Evolutionary conservation across 2,797 vertebrate species (phyloP), one percentile per base, ranked within the genome.

Genomic region (Thunnus albacares): DNA sequence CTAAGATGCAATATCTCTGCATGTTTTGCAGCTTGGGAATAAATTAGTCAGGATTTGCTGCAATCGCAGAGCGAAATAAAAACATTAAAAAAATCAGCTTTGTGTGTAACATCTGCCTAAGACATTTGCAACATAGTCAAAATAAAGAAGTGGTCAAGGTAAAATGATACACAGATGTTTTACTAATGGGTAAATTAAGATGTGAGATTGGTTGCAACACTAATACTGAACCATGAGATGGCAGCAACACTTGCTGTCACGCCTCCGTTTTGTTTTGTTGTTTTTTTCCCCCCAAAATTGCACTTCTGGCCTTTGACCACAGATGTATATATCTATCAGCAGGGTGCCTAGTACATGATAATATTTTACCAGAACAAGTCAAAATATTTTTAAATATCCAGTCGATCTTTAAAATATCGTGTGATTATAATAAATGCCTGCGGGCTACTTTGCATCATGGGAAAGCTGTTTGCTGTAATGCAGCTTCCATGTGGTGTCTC

Each of bases 171-270:
- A 28, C 55, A 17, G 55, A 4, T 20, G 56, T 58, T 30, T 33
- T 58, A 58, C 22, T 0, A 18, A 53, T 10, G 12, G 15, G 35
- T 33, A n/a, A 84, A 77, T 22, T 33, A 53, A 49, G 47, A 43
- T 2, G 47, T 75, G 22, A 53, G 49, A 60, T 51, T 92, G 38
- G 60, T 52, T 93, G 92, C 78, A 92, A 80, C 84, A 80, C 43
- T 55, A 26, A 79, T 3, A 18, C 13, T 67, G 30, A 85, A 64
- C 93, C 93, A 93, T 86, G 49, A 92, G 93, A 87, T 92, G 93
- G 93, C 93, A 91, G 91, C 88, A 94, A 71, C 69, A 72, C 67
- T 79, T 71, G 8, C 49, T 61, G n/a, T 66, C 79, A n/a, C 9
- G 1, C 18, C n/a, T 61, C 7, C 64, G 10, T 24, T 24, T 3